Evolutionary conservation across 2,113 vertebrate genomes (phyloP), one percentile per base, ranked within the genome.

Genomic region (Corythoichthys haematopterus): DNA sequence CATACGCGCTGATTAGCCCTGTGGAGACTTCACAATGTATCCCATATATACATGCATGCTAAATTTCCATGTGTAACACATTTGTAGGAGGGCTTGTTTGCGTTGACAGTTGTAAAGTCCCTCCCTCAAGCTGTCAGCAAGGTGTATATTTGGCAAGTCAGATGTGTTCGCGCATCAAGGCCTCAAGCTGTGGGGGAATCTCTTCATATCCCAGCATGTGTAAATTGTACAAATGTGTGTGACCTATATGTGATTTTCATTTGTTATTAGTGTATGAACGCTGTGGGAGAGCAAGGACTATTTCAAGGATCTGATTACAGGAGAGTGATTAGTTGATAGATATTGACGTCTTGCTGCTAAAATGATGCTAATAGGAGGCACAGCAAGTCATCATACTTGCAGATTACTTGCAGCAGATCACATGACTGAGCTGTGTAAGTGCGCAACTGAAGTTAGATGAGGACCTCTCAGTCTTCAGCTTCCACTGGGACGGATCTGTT

Each of bases 301-400:
- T 58, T 61, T 45, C 3, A 4, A 57, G 43, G 57, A 48, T 70
- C 1, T 50, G 58, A 52, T 20, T 58, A 9, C 15, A 37, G 16
- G 15, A 2, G 58, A 36, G 28, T 33, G 36, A 55, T 45, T 53
- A 43, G 9, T 6, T 43, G 40, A 37, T 72, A 63, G 66, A 52
- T 53, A 40, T 62, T 83, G 79, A 81, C 82, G 80, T 76, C 10
- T 48, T 9, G 12, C 61, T 65, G 64, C 37, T 13, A 53, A 73
- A 63, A 56, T 45, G 33, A 38, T 37, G 48, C 68, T 65, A 68
- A 64, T 61, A 46, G 38, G 36, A 47, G 15, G 45, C 9, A 46
- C 58, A 51, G 20, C 58, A 52, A 53, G 1, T 8, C 37, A 12
- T 63, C 4, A 12, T 28, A 62, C 38, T 58, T 64, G 15, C 48